phyloP scores from a whole-genome alignment of 2,797 vertebrate genomes.

The Peromyscus nudipes region DNA sequence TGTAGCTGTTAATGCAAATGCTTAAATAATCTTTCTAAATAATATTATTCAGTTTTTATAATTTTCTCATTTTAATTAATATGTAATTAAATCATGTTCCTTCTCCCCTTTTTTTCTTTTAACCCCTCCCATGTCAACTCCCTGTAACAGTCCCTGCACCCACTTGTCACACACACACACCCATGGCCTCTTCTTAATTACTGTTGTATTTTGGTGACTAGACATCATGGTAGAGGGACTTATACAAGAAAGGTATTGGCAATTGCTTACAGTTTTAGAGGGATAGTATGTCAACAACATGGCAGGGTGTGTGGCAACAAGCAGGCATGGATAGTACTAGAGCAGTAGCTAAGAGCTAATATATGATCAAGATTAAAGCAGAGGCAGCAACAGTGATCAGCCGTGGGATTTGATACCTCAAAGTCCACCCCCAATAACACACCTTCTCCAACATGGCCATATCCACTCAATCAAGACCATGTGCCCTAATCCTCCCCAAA shows the following conservation, averaged over 20 bases:
- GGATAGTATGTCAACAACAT: not conserved
- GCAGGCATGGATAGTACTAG: not conserved
- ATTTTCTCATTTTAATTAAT: not conserved
- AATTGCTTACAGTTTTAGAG: not conserved
- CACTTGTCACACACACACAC: not conserved
- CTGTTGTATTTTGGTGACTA: not conserved
- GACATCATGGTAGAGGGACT: not conserved
- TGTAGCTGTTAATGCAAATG: not conserved
- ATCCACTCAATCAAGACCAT: not conserved
- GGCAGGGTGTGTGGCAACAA: not conserved
- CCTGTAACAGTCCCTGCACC: not conserved
- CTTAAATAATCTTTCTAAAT: not conserved
- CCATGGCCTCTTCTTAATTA: not conserved
- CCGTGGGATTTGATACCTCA: not conserved
- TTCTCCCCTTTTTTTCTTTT: not conserved
- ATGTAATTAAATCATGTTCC: not conserved
- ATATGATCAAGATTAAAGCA: not conserved
- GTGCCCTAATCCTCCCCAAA: no score
- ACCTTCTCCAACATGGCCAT: not conserved
- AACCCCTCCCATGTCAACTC: not conserved
- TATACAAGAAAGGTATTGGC: not conserved
- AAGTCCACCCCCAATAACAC: accelerated
- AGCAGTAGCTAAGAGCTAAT: not conserved
- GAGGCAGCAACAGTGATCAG: not conserved
- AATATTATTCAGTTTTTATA: not conserved